Conservation (phyloP, 53 echinoderm and acorn worm species). For the Antedon mediterranea region DNA sequence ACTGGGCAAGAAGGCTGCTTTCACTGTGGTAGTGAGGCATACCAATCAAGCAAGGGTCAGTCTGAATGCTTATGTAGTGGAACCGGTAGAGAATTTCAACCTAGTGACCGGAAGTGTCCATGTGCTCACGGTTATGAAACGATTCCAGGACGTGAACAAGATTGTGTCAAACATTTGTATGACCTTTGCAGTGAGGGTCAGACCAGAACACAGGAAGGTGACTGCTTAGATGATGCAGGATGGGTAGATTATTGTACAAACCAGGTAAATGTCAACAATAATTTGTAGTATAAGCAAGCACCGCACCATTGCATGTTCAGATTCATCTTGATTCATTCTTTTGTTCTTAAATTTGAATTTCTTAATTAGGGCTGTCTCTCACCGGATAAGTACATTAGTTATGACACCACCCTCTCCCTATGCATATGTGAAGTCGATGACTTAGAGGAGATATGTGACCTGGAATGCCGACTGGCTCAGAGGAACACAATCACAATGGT, state of each 20-base stretch:
- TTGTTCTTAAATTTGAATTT: too few species aligned
- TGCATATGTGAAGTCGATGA: conserved; percentile 75
- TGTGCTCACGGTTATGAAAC: conserved; percentile 72
- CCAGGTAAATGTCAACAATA: conserved; percentile 21
- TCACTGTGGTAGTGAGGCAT: conserved; percentile 78
- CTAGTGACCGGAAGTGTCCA: conserved; percentile 73
- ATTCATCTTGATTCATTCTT: too few species aligned
- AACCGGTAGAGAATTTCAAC: conserved; percentile 74
- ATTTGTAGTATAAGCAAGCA: too few species aligned
- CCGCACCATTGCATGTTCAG: too few species aligned
- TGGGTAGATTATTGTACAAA: conserved; percentile 75
- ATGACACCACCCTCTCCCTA: conserved; percentile 46
- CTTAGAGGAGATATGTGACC: conserved; percentile 74
- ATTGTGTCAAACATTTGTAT: conserved; percentile 68
- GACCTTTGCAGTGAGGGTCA: conserved; percentile 72
- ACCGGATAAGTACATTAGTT: conserved; percentile 62
- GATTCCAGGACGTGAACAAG: conserved; percentile 59
- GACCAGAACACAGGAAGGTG: conserved; percentile 57
- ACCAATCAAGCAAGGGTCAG: conserved; percentile 37
- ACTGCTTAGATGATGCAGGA: conserved; percentile 39
- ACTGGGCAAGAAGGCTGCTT: conserved; percentile 66
- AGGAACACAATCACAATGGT: conserved; percentile 64
- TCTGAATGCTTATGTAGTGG: conserved; percentile 58
- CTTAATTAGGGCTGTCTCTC: conserved; percentile 36
- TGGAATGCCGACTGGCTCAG: conserved; percentile 75